Conservation (phyloP, 2,113 vertebrate species). For the Kryptolebias marmoratus region DNA sequence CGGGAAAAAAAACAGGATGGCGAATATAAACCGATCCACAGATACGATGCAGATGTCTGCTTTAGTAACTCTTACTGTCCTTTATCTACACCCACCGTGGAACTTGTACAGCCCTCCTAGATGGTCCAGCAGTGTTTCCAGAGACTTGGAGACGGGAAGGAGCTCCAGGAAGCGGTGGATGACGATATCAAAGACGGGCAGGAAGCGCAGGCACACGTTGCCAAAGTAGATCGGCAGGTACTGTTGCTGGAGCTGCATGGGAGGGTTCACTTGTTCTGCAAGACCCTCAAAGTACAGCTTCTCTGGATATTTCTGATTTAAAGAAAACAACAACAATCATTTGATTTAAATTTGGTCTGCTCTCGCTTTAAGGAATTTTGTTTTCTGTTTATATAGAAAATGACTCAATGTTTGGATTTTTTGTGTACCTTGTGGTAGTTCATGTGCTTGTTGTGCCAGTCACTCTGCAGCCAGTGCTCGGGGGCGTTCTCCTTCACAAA, state of each 20-base stretch:
- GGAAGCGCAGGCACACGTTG: slow-evolving; percentile 96
- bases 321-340: background rate
- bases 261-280: slow-evolving; percentile 96
- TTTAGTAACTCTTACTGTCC: background rate
- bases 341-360: background rate
- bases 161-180: slow-evolving; percentile 98
- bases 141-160: slow-evolving; percentile 95
- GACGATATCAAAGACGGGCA: slow-evolving; percentile 98
- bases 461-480: slow-evolving; percentile 98
- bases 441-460: slow-evolving; percentile 99
- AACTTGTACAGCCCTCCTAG: slow-evolving; percentile 98
- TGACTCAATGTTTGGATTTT: background rate
- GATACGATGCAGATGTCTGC: background rate
- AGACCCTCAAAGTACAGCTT: slow-evolving; percentile 98
- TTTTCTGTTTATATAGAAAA: too few relatives aligned
- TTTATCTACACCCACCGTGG: slow-evolving; percentile 84
- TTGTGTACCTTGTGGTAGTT: slow-evolving; percentile 91
- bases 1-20: slow-evolving; percentile 2
- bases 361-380: background rate
- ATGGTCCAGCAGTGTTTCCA: slow-evolving; percentile 96
- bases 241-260: slow-evolving; percentile 93
- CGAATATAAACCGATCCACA: background rate
- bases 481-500: slow-evolving; percentile 99
- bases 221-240: slow-evolving; percentile 99
- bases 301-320: slow-evolving; percentile 93